A percentile compares a stretch with the other conserved stretches of the same genome.
phyloP scores from a whole-genome alignment of 1,140 invertebrate species.

The Sycophaga agraensis region DNA sequence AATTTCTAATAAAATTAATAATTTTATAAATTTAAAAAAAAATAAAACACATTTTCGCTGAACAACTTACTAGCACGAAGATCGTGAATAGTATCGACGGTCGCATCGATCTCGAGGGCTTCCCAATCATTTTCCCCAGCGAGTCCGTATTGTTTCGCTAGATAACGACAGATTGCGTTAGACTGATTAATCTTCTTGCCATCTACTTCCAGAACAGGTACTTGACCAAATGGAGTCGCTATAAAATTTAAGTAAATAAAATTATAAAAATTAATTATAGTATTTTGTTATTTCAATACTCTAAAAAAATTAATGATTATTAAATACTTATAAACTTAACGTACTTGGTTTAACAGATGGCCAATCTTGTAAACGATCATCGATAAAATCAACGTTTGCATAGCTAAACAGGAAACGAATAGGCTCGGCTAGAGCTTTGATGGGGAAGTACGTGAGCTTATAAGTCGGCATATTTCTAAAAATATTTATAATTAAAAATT shows the following conservation, averaged over 20 bases:
- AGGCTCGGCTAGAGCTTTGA: conserved; percentile 63
- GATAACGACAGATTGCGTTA: conserved; percentile 68
- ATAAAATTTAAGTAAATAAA: conserved; percentile 27
- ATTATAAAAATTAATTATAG: neutral
- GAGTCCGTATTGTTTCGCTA: conserved; percentile 66
- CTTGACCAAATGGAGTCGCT: conserved; percentile 72
- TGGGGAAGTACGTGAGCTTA: conserved; percentile 62
- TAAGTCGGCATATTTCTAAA: conserved; percentile 46
- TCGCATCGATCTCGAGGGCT: conserved; percentile 63
- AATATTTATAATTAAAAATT: too few relatives aligned
- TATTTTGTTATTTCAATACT: neutral
- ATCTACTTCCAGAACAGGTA: conserved; percentile 72
- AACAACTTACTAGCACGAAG: conserved; percentile 43
- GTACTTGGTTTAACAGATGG: conserved; percentile 46
- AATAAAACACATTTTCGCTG: too few relatives aligned
- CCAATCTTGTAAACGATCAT: conserved; percentile 56
- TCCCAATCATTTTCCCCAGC: conserved; percentile 65
- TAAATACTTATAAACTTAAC: conserved; percentile 14
- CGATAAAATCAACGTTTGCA: conserved; percentile 62
- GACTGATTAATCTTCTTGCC: conserved; percentile 69
- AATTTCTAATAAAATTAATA: conserved; percentile 37
- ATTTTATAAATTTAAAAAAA: too few relatives aligned
- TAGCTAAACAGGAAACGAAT: conserved; percentile 62
- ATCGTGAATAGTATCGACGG: conserved; percentile 59
- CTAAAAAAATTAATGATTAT: neutral